Percentiles rank a stretch among this genome's conserved stretches.
These are phyloP conservation scores for Actenoides hombroni DNA, from an alignment of 2,113 vertebrate species.

Conservation along the genomic window DNA sequence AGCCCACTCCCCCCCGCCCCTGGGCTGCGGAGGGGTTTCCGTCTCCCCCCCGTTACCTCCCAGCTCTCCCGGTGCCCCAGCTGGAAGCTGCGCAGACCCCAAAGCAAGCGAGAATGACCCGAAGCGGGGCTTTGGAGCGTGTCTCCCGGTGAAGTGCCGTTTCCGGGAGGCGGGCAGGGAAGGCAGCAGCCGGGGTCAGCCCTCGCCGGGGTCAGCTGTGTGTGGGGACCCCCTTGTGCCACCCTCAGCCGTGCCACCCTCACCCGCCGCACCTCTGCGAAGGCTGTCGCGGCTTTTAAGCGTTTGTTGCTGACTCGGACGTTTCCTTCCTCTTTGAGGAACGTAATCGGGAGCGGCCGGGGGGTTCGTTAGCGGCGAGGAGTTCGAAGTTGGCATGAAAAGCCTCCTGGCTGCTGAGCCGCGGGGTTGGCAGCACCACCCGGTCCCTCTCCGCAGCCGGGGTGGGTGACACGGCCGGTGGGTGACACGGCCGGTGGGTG, in stretches of 20 bases:
- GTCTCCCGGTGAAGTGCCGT: fast-evolving
- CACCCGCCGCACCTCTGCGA: fast-evolving
- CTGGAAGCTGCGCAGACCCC: not conserved
- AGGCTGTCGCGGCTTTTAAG: not conserved
- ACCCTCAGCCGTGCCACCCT: not conserved
- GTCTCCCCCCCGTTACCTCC: fast-evolving
- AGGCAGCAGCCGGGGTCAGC: not conserved
- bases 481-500: not conserved
- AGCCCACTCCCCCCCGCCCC: fast-evolving
- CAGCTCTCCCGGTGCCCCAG: not conserved
- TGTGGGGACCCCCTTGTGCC: not conserved
- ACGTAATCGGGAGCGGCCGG: not conserved
- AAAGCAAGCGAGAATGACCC: fast-evolving
- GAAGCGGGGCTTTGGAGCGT: fast-evolving
- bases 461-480: not conserved
- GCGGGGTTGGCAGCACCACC: not conserved
- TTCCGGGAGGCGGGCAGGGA: not conserved
- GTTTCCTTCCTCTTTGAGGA: not conserved
- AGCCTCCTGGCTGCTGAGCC: not conserved
- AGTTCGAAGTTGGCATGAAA: fast-evolving
- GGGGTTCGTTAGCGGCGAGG: not conserved
- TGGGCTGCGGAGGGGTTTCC: not conserved
- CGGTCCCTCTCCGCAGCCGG: fast-evolving
- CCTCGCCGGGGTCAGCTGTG: not conserved
- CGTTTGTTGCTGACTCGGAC: not conserved